Percentiles rank a stretch among this genome's conserved stretches.
These are phyloP conservation scores for Thamnophis sirtalis DNA, from an alignment of 2,113 vertebrate species.

Conservation along the genomic window DNA sequence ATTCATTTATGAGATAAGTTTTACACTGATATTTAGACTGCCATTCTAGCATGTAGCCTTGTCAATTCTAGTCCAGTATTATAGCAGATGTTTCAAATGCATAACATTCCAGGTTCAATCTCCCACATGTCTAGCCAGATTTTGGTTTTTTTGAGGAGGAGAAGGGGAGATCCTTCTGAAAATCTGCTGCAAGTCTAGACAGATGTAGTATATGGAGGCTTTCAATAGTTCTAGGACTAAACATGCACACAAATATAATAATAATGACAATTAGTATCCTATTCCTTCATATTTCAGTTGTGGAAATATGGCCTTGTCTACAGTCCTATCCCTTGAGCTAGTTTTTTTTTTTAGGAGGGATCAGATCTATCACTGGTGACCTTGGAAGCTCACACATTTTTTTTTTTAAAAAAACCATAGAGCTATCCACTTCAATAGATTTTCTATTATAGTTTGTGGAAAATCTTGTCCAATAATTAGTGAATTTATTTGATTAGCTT, in stretches of 20 bases:
- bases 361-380: background rate
- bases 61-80: background rate
- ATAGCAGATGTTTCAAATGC: background rate
- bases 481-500: conserved; percentile 28
- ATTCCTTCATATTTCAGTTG: too few relatives aligned
- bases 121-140: background rate
- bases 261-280: background rate
- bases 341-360: background rate
- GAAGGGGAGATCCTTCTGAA: background rate
- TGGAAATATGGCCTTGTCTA: conserved; percentile 14
- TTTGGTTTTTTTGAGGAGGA: background rate
- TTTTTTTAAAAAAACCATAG: background rate
- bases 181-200: background rate
- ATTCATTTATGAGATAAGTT: background rate
- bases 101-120: background rate
- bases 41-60: background rate
- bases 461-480: background rate
- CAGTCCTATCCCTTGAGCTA: background rate
- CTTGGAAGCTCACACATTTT: background rate
- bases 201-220: background rate
- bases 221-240: background rate
- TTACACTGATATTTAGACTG: background rate
- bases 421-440: background rate
- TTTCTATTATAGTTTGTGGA: background rate
- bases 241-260: background rate